Percentiles rank a stretch among this genome's conserved stretches.
Evolutionary conservation across 53 echinoderm and acorn worm species (phyloP).

Genomic region (Mesocentrotus franciscanus): DNA sequence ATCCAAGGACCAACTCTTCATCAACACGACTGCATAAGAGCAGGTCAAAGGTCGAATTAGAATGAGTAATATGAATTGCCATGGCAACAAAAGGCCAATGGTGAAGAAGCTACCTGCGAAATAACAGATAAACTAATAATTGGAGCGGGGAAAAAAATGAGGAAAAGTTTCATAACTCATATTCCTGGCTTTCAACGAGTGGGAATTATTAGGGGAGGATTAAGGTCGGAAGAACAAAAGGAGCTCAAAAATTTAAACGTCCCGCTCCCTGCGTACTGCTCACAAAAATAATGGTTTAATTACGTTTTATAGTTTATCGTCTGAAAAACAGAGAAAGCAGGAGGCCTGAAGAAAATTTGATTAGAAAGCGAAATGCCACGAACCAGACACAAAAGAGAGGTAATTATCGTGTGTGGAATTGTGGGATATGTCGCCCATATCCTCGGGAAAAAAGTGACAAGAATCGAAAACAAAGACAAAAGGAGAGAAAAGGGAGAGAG

Average conservation of each 20-base stretch:
- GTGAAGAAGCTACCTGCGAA: background rate
- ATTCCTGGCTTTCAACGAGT: background rate
- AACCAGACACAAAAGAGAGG: slow-evolving; percentile 8
- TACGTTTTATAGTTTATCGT: background rate
- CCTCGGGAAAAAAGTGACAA: slow-evolving; percentile 28
- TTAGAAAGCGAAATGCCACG: slow-evolving; percentile 18
- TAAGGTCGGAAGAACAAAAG: background rate
- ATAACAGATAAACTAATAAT: background rate
- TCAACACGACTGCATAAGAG: background rate
- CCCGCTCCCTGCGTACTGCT: background rate
- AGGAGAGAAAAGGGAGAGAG: background rate
- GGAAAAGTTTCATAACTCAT: too few relatives aligned
- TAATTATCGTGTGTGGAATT: slow-evolving; percentile 43
- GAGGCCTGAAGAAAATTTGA: background rate
- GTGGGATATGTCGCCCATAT: slow-evolving; percentile 50
- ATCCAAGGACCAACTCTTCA: background rate
- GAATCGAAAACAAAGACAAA: background rate
- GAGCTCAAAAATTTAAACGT: background rate
- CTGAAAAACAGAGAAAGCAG: background rate
- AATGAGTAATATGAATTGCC: background rate
- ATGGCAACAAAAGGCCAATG: background rate
- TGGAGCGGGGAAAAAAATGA: background rate
- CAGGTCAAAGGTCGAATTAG: background rate
- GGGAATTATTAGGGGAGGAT: background rate
- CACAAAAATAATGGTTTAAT: background rate